Evolutionary conservation across 2,888 invertebrate species (phyloP).

Genomic region (Hydraecia micacea): DNA sequence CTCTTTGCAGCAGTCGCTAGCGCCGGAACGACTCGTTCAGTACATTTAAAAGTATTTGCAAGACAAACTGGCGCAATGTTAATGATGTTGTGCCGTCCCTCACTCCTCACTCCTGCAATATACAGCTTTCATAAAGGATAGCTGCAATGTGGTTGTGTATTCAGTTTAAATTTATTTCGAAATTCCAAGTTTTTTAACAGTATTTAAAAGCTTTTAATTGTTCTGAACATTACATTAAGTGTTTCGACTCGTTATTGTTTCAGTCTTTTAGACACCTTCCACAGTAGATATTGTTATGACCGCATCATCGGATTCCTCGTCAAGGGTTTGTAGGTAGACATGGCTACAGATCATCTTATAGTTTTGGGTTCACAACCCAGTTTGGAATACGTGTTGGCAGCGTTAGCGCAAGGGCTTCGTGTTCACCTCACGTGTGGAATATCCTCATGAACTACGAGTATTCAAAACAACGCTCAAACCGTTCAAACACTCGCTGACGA

Average conservation of each 20-base stretch:
- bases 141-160: slow-evolving; percentile 1
- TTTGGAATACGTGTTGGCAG: background rate
- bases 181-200: background rate
- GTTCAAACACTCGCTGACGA: no score
- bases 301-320: background rate
- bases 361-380: background rate
- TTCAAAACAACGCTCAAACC: background rate
- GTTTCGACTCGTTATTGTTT: background rate
- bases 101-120: slow-evolving; percentile 5
- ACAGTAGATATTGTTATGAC: background rate
- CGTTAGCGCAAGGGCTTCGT: background rate
- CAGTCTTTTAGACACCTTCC: background rate
- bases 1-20: slow-evolving; percentile 4
- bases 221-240: background rate
- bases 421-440: background rate
- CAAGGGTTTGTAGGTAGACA: background rate
- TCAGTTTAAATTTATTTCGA: slow-evolving; percentile 9
- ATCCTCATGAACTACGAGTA: background rate
- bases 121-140: background rate
- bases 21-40: slow-evolving; percentile 9
- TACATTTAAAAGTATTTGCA: slow-evolving; percentile 52
- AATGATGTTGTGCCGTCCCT: slow-evolving; percentile 35
- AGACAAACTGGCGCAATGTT: slow-evolving; percentile 50
- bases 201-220: background rate
- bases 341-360: background rate